Conservation (phyloP, 1,140 invertebrate species). For the Calosoma granatense region DNA sequence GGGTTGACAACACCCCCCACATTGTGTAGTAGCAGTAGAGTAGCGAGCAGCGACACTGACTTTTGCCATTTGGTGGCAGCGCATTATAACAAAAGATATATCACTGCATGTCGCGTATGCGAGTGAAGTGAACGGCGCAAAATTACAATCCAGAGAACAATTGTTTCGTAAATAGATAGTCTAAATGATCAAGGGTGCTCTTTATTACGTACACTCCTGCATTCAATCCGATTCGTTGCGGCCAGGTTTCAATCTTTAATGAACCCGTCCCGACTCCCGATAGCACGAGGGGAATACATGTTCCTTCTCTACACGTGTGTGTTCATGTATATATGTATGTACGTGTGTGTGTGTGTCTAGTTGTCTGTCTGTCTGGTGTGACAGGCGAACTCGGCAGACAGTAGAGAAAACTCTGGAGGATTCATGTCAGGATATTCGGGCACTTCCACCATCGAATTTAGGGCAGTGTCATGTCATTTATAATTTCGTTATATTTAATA, state of each 20-base stretch:
- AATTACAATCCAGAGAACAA: not conserved
- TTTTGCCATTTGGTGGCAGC: slow-evolving; percentile 14
- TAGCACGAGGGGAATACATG: no score
- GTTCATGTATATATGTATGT: no score
- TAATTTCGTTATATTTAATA: no score
- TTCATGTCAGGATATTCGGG: no score
- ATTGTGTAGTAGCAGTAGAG: not conserved
- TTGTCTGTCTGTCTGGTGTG: no score
- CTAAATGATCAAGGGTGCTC: slow-evolving; percentile 6
- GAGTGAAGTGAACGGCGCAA: slow-evolving; percentile 5
- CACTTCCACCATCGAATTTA: no score
- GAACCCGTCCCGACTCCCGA: no score
- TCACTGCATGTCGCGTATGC: slow-evolving; percentile 10
- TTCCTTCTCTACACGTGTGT: no score
- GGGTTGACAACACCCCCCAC: slow-evolving; percentile 14
- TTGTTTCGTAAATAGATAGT: slow-evolving; percentile 3
- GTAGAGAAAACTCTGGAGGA: no score
- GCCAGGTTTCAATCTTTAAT: slow-evolving; percentile 5
- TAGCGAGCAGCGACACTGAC: slow-evolving; percentile 12
- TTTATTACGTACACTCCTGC: not conserved
- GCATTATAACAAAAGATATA: slow-evolving; percentile 19
- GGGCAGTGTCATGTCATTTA: no score
- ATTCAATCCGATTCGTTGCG: not conserved
- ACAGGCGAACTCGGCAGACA: no score
- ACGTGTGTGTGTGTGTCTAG: no score